phyloP scores from a whole-genome alignment of 2,797 vertebrate species.

The Lepus townsendii region DNA sequence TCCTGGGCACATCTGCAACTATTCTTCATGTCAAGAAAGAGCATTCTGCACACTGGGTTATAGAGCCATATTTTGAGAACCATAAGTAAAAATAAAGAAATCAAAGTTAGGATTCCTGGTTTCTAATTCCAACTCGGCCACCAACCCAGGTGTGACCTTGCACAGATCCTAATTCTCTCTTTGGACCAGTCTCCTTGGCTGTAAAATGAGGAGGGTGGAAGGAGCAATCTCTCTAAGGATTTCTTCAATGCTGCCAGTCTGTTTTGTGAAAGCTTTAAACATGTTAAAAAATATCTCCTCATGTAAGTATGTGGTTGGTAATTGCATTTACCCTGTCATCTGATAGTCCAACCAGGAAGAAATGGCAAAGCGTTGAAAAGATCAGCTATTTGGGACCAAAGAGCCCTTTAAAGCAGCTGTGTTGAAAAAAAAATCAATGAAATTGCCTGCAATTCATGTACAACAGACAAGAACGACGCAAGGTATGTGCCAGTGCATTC shows the following conservation, averaged over 20 bases:
- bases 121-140: neutral
- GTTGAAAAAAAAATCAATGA: constrained; percentile 56
- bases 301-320: neutral
- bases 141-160: neutral
- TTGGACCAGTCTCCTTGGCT: neutral
- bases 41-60: neutral
- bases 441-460: constrained; percentile 48
- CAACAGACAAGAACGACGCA: neutral
- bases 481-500: neutral
- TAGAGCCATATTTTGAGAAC: neutral
- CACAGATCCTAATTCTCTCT: neutral
- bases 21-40: neutral
- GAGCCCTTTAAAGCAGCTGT: constrained; percentile 51
- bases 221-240: neutral
- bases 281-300: neutral
- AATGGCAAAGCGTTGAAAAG: constrained; percentile 67
- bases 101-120: neutral
- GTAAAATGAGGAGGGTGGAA: neutral
- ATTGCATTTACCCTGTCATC: constrained; percentile 60
- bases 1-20: neutral
- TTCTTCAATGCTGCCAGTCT: neutral
- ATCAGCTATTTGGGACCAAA: constrained; percentile 60
- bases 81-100: constrained; percentile 8
- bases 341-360: constrained; percentile 14
- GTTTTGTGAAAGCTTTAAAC: neutral